Base-by-base conservation (phyloP, 2,113 vertebrate genomes). In the Epinephelus lanceolatus region DNA sequence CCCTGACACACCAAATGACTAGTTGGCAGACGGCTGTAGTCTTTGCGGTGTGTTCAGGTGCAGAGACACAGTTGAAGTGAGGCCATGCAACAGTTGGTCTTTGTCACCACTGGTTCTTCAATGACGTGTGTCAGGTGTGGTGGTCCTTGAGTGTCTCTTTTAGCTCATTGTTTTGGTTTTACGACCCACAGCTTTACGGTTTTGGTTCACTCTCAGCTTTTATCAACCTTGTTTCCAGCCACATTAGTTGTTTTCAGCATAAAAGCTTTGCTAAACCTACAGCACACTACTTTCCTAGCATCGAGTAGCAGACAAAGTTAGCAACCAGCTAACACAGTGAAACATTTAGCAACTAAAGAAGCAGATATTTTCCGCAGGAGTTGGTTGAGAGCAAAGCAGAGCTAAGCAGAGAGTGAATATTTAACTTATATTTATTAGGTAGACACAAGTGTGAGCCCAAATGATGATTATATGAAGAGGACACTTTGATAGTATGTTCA, bases 121-220 rank as follows among this genome's bases (percentile, higher is more conserved):
- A 45, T 45, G 42, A 11, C 11, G 11, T 30, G 30, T 30, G 9
- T 45, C 11, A 11, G 42, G 42, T 45, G 42, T 45, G 42, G 8
- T 45, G 42, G 42, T 2, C 42, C 2, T 30, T 62, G 23, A 33
- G n/a, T n/a, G 53, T 40, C n/a, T 40, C n/a, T 67, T 59, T 67
- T 3, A 27, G 42, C n/a, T 66, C 3, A 11, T 37, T 80, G 25
- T 67, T 60, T 67, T 81, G n/a, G 13, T 62, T 73, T 68, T 21
- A 42, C 6, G 2, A 8, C 18, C 6, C 18, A 0, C 10, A 51
- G 5, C 60, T 72, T 19, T 17, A 23, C 45, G 7, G 1, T 52
- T 52, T 33, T 27, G 4, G 2, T 52, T 61, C 14, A 53, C 27
- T 15, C 27, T 56, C 19, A 11, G 40, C 63, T n/a, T 11, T 47